Evolutionary conservation across 2,113 vertebrate genomes (phyloP).

Genomic region (Crotalus viridis): DNA sequence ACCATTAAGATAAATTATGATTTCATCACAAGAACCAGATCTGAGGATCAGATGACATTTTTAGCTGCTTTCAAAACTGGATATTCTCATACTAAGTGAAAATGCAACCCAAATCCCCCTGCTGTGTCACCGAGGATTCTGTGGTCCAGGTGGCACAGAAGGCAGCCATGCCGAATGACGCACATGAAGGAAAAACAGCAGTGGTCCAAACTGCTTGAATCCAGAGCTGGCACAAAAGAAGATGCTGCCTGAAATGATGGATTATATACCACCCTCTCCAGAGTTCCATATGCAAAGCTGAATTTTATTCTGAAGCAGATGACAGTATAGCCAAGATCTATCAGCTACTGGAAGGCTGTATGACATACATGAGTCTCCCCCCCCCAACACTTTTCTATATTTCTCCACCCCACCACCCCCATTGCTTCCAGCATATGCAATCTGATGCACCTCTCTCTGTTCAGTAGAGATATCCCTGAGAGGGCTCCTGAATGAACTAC

Average conservation of each 20-base stretch:
- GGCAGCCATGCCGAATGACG: background rate
- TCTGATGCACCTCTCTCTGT: background rate
- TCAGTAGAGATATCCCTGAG: background rate
- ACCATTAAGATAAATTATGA: background rate
- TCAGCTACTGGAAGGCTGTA: background rate
- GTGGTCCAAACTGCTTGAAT: background rate
- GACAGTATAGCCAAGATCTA: background rate
- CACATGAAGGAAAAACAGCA: background rate
- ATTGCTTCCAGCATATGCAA: background rate
- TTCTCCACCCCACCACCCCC: background rate
- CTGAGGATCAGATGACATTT: background rate
- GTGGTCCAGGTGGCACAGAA: background rate
- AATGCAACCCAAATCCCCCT: background rate
- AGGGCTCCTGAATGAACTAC: background rate
- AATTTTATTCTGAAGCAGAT: background rate
- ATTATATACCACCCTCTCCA: background rate
- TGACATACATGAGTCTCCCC: background rate
- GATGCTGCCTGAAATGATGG: background rate
- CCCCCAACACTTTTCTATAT: background rate
- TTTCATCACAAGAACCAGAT: background rate
- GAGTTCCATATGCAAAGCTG: background rate
- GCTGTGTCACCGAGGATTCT: background rate
- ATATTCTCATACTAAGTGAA: background rate
- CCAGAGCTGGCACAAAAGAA: background rate
- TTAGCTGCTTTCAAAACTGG: background rate